Conservation (phyloP, 2,113 vertebrate genomes). For the Mesitornis unicolor region DNA sequence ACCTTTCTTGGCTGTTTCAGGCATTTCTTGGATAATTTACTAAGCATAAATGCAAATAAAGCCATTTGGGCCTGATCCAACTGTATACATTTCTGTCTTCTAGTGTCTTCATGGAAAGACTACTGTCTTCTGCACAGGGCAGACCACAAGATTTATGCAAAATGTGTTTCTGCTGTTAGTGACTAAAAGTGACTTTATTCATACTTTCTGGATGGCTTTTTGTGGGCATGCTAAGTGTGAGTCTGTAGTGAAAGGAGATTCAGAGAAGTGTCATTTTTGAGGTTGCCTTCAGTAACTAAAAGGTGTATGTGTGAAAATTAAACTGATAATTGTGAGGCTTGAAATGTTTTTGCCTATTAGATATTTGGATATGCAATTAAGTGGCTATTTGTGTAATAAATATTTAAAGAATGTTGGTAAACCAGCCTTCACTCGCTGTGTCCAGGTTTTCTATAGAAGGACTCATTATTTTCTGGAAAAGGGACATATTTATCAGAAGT, state of each 20-base stretch:
- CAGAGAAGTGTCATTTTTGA: background rate
- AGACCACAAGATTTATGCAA: background rate
- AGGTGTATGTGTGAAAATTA: background rate
- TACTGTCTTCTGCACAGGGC: background rate
- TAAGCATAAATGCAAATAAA: background rate
- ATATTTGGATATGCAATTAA: background rate
- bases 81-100: background rate
- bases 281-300: background rate
- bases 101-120: background rate
- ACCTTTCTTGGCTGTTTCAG: background rate
- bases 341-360: background rate
- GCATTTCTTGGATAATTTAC: background rate
- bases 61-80: background rate
- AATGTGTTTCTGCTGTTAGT: background rate
- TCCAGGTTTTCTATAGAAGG: background rate
- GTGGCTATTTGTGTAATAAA: background rate
- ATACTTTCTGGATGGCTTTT: background rate
- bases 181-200: background rate
- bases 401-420: background rate
- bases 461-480: background rate
- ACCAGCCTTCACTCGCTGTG: fast-evolving
- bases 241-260: background rate
- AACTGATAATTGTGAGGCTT: background rate
- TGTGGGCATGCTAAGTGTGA: fast-evolving
- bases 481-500: background rate